These are phyloP conservation scores for Serranus cabrilla DNA, from an alignment of 2,797 vertebrate species.

Conservation along the genomic window DNA sequence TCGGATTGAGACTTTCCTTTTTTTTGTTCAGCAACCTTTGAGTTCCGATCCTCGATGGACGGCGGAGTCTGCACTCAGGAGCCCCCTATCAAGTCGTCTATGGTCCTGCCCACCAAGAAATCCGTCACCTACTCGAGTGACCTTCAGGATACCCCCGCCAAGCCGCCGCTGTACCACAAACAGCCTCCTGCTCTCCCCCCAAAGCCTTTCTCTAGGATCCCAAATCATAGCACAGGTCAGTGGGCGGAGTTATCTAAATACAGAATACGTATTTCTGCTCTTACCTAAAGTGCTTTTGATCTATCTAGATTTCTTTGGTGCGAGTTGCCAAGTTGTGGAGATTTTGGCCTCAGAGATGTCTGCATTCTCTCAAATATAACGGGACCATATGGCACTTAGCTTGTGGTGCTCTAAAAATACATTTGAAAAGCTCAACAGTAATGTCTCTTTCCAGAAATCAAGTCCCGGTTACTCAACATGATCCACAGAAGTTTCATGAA, in stretches of 20 bases:
- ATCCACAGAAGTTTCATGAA: no score
- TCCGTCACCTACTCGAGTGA: constrained; percentile 90
- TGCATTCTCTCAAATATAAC: no score
- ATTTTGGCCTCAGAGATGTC: no score
- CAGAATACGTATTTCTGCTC: no score
- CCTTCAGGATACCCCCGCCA: constrained; percentile 93
- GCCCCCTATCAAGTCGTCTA: constrained; percentile 91
- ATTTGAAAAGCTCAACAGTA: no score
- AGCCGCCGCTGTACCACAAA: constrained; percentile 95
- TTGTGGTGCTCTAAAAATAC: no score
- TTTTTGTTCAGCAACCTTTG: constrained; percentile 90
- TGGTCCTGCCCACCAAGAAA: constrained; percentile 94
- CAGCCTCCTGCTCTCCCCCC: constrained; percentile 98
- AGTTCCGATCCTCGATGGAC: constrained; percentile 92
- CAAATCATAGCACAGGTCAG: constrained; percentile 95
- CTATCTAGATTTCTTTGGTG: no score
- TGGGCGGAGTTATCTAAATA: not conserved
- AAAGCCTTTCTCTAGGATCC: constrained; percentile 96
- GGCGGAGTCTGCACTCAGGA: constrained; percentile 92
- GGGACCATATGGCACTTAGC: no score
- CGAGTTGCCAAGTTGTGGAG: no score
- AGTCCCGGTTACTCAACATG: no score
- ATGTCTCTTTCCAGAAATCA: no score
- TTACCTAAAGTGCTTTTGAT: no score
- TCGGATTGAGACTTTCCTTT: constrained; percentile 10